Conservation (phyloP, 2,888 invertebrate species). For the Ischnus inquisitorius region DNA sequence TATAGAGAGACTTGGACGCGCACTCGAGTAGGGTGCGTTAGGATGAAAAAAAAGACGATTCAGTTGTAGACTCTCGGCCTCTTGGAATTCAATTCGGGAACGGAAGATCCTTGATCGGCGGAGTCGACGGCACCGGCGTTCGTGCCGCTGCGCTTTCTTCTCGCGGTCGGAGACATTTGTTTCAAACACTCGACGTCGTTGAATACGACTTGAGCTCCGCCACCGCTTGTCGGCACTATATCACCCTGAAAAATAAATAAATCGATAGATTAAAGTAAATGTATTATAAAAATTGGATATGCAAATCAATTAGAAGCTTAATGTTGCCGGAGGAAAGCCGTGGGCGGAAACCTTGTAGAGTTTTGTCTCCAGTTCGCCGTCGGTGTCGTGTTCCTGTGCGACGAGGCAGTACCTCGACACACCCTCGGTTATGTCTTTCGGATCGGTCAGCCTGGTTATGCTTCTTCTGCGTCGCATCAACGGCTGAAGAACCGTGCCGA, state of each 20-base stretch:
- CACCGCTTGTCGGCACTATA: constrained; percentile 96
- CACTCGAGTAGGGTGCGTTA: constrained; percentile 28
- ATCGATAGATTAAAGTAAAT: neutral
- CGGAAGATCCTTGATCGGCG: constrained; percentile 49
- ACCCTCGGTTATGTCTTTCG: constrained; percentile 87
- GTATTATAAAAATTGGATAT: neutral
- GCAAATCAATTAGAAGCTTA: neutral
- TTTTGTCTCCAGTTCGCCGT: constrained; percentile 97
- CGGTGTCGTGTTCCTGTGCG: constrained; percentile 96
- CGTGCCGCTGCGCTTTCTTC: constrained; percentile 80
- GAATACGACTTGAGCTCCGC: constrained; percentile 98
- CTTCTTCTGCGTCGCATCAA: constrained; percentile 93
- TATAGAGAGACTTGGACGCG: constrained; percentile 16
- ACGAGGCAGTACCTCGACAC: constrained; percentile 95
- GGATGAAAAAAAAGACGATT: constrained; percentile 2
- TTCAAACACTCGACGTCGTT: constrained; percentile 96
- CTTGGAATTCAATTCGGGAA: constrained; percentile 71
- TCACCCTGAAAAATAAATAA: constrained; percentile 89
- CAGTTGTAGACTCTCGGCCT: constrained; percentile 71
- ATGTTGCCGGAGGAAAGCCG: neutral
- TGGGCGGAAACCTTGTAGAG: constrained; percentile 90
- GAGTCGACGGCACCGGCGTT: constrained; percentile 45
- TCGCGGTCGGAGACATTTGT: constrained; percentile 91
- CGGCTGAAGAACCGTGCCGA: constrained; percentile 97
- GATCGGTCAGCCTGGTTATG: constrained; percentile 92